Evolutionary conservation across 2,888 invertebrate species (phyloP), one percentile per base, ranked within the genome.

Genomic region (Chloroclysta siterata): DNA sequence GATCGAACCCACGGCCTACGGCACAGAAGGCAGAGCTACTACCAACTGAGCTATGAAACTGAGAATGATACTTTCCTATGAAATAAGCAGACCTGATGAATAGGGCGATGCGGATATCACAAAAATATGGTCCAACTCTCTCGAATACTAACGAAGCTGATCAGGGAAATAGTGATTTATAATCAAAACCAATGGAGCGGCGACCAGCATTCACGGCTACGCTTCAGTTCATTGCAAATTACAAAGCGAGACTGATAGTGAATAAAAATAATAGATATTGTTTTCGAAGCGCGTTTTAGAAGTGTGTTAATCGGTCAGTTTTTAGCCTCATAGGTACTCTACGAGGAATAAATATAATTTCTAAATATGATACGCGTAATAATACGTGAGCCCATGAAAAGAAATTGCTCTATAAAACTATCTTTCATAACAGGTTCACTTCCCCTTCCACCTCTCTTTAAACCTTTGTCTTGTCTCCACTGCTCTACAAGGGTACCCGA

Each of bases 91-190:
- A n/a, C n/a, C n/a, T n/a, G n/a, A n/a, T n/a, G n/a, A n/a, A n/a
- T n/a, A n/a, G n/a, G n/a, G n/a, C n/a, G n/a, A n/a, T n/a, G 46
- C 17, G 17, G 46, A 17, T 46, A 46, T 46, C 11, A 46, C 11
- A 46, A 46, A 39, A 17, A 44, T 15, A 28, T 28, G 13, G 10
- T 46, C 0, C n/a, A 33, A n/a, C 33, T 52, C 14, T 53, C 29
- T 51, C 4, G n/a, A 63, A 51, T 62, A 42, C 51, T 56, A 63
- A 60, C 39, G 41, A 53, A 22, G 36, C 47, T 55, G 56, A 56
- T 63, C 59, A 62, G 62, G 55, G 60, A 58, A 65, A 52, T 7
- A 15, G 13, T 58, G 53, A 65, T 65, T 65, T 60, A 60, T 50
- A 28, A 36, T 29, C 53, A 50, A 60, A 65, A 39, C 28, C 65